Percentiles rank a stretch among this genome's conserved stretches.
Evolutionary conservation across 2,888 invertebrate genomes (phyloP).

Genomic region (Tridacna gigas): DNA sequence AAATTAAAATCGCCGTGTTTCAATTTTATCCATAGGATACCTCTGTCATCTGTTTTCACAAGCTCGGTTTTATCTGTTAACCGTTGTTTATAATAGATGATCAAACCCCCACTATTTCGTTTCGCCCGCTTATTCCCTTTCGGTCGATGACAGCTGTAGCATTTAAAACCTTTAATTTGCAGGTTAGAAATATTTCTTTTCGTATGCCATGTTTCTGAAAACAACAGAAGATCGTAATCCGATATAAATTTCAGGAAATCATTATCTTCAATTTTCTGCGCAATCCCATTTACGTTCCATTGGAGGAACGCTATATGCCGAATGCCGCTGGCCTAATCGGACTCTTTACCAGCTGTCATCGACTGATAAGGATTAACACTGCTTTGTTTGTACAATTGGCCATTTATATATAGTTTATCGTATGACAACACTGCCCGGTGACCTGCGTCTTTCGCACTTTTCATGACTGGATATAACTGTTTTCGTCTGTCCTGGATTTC

Average conservation of each 20-base stretch:
- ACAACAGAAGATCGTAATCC: conserved; percentile 25
- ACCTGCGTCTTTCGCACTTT: conserved; percentile 4
- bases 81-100: conserved; percentile 30
- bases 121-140: conserved; percentile 30
- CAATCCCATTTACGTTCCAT: conserved; percentile 35
- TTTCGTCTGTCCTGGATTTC: background rate
- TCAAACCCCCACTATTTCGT: conserved; percentile 36
- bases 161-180: conserved; percentile 25
- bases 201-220: conserved; percentile 27
- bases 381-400: background rate
- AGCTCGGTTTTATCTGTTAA: conserved; percentile 20
- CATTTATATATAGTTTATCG: too few species aligned
- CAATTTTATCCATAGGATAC: conserved; percentile 44
- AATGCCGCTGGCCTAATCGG: background rate
- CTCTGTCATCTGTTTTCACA: conserved; percentile 28
- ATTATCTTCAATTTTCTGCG: conserved; percentile 19
- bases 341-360: background rate
- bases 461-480: background rate
- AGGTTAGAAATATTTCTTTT: conserved; percentile 4
- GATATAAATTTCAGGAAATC: conserved; percentile 26
- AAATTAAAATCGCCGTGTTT: conserved; percentile 1
- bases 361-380: background rate
- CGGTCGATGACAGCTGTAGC: conserved; percentile 34
- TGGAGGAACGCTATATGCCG: conserved; percentile 13
- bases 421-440: conserved; percentile 9